Evolutionary conservation across 2,888 invertebrate genomes (phyloP), one percentile per base, ranked within the genome.

Genomic region (Zygothrica quintamaculata): DNA sequence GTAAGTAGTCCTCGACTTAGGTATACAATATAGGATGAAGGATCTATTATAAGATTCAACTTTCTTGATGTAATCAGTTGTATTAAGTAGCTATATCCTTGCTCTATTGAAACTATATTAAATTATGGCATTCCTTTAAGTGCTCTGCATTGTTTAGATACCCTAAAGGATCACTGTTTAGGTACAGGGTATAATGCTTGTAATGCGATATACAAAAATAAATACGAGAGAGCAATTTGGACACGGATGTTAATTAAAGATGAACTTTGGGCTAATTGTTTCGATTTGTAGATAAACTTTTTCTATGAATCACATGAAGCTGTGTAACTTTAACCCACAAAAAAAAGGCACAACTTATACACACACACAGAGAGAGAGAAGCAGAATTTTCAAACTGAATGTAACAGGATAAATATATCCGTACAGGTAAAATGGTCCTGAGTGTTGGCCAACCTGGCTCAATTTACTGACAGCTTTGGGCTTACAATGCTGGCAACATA

Each of bases 401-500:
- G 18, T 22, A 22, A 22, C 18, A 22, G 29, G 29, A 9, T 29
- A 0, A 7, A 16, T 34, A 36, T 46, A 26, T 52, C 29, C 43
- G 37, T 13, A 5, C 6, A 16, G 11, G 9, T 12, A n/a, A 66
- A 33, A 37, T 46, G 37, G 11, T 36, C 47, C 5, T 50, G 25
- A 44, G 33, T 33, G 18, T 65, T 44, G 29, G 39, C n/a, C 43
- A 46, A 73, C 74, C 80, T 74, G 74, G 39, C 65, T 72, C 77
- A 79, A 57, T 42, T 58, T 55, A 58, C 74, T 66, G 84, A 77
- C 81, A 81, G 87, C 51, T 47, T 57, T 62, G 43, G 50, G 74
- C 61, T 62, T 47, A 58, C 52, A 65, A 43, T 43, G 33, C 36
- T 72, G 81, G 84, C 68, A 84, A 60, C 75, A 84, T 84, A 87